Percentiles rank a stretch among this genome's conserved stretches.
Evolutionary conservation across 2,113 vertebrate species (phyloP).

Genomic region (Chiloscyllium plagiosum): DNA sequence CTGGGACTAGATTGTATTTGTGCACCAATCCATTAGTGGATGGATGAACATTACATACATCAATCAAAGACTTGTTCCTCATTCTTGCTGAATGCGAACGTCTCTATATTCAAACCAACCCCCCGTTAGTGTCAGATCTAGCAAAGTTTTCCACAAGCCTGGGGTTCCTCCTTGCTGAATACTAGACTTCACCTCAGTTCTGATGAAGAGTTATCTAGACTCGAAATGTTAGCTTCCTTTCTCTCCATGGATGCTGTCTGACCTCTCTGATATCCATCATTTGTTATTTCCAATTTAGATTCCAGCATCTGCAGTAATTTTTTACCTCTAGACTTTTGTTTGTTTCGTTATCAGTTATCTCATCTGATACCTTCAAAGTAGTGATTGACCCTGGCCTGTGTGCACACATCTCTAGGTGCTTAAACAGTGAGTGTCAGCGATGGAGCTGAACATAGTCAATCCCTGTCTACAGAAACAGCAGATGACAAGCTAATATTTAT

Average conservation of each 20-base stretch:
- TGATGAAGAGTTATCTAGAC: too few species aligned
- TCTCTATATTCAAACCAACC: neutral
- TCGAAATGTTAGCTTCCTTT: too few species aligned
- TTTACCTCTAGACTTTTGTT: too few species aligned
- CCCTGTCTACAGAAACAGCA: neutral
- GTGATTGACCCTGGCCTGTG: neutral
- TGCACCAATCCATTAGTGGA: neutral
- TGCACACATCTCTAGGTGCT: neutral
- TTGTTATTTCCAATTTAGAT: too few species aligned
- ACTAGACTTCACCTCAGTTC: neutral
- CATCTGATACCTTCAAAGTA: neutral
- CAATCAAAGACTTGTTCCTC: neutral
- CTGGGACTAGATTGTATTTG: neutral
- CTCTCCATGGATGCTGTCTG: too few species aligned
- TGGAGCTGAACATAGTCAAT: neutral
- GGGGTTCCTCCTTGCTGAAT: neutral
- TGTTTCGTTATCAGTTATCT: neutral
- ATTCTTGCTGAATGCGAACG: neutral
- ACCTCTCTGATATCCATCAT: too few species aligned
- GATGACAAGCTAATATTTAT: neutral
- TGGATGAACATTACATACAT: neutral
- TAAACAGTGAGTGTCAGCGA: neutral
- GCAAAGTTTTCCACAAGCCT: neutral
- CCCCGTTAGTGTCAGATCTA: neutral
- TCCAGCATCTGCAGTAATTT: too few species aligned